Evolutionary conservation across 2,113 vertebrate species (phyloP).

Genomic region (Grallaria varia): DNA sequence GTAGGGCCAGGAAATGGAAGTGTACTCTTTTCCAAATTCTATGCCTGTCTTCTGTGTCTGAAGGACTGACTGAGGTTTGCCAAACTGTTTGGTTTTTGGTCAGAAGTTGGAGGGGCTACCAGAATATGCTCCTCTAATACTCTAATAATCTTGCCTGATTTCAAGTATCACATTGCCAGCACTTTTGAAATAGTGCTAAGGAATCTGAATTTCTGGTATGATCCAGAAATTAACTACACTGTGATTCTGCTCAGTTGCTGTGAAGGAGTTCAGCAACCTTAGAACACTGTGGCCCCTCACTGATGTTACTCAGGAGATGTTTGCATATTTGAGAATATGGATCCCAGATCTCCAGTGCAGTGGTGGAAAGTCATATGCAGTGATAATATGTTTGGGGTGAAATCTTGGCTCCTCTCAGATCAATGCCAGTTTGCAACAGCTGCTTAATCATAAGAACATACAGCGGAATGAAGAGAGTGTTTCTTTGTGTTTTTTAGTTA

Average conservation of each 20-base stretch:
- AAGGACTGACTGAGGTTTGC: neutral
- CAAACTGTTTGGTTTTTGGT: neutral
- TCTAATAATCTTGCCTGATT: neutral
- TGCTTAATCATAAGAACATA: neutral
- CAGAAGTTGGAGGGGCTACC: neutral
- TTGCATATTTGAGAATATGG: neutral
- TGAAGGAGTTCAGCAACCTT: neutral
- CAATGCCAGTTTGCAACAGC: neutral
- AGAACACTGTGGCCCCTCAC: neutral
- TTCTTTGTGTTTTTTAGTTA: neutral
- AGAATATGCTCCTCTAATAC: neutral
- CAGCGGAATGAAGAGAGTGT: neutral
- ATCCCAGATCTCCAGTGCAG: neutral
- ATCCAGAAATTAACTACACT: neutral
- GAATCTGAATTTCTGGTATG: neutral
- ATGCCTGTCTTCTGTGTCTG: neutral
- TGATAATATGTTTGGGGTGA: neutral
- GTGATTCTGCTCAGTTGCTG: neutral
- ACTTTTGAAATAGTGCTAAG: neutral
- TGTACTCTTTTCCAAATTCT: neutral
- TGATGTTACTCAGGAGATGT: neutral
- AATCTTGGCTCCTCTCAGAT: neutral
- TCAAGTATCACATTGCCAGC: neutral
- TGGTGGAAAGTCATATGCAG: neutral
- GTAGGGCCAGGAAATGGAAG: neutral